Evolutionary conservation across 2,888 invertebrate species (phyloP), one percentile per base, ranked within the genome.

Genomic region (Caenorhabditis macrosperma): DNA sequence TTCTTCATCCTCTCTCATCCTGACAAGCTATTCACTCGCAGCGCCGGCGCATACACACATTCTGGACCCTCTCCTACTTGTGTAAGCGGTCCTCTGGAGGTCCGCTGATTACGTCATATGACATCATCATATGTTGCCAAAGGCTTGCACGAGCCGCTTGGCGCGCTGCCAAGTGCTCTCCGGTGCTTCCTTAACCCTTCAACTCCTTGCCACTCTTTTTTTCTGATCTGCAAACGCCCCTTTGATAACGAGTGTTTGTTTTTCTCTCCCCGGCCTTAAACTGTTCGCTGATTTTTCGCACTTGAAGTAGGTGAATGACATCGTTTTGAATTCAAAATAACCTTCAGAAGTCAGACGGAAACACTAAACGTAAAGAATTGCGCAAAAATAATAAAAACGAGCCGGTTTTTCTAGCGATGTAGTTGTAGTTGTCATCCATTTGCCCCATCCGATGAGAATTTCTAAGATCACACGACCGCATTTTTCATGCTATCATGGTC

Each of bases 101-200:
- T 78, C 77, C 69, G 52, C 20, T 63, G 79, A 52, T 54, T 61
- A 74, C 74, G 72, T 79, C 74, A 79, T 67, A 74, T 79, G 79
- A 79, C 79, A 74, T 79, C 79, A 79, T 52, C 57, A 67, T 74
- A 59, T 74, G 74, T 74, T 74, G 74, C 74, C 74, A 69, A 72
- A 59, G 15, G 64, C 75, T 48, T 35, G 44, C 50, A 24, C 59
- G 17, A 20, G 28, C 26, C 41, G 22, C 68, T 55, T 71, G 71
- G 71, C 71, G 54, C 63, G 22, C 35, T 48, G 63, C 63, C 63
- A 72, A 60, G 60, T 59, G 26, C 44, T 55, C 28, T 52, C 50
- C 17, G 35, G 41, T 38, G 22, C 22, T 41, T 57, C 57, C 41
- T 24, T 35, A 30, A 26, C 15, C 38, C 22, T 33, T 5, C 24